Base-by-base conservation (phyloP, 2,888 invertebrate genomes). In the Dryococelus australis region DNA sequence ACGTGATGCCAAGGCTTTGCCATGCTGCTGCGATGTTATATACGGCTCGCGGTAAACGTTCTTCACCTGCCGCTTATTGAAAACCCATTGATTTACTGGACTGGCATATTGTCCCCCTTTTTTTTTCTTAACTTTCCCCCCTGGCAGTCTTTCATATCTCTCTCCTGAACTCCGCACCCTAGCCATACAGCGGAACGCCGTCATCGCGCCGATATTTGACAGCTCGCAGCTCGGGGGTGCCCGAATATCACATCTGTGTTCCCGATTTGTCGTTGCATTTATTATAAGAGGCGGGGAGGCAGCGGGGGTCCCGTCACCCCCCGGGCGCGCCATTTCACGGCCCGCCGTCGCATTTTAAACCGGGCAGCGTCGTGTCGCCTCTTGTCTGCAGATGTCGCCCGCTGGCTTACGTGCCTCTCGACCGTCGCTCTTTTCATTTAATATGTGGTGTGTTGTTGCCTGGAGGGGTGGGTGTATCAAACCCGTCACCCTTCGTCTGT, bases 251-350 rank as follows among this genome's bases (percentile, higher is more conserved):
- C 83, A 83, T 83, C 83, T 79, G 86, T 87, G 86, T 85, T 84
- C 81, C 79, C 86, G 86, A 86, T 80, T 65, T 86, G 86, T 85
- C 83, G 86, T 86, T 84, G 78, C 86, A 85, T 86, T 86, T 84
- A 83, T 83, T 83, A 83, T 83, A 83, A 83, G 26, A 35, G 35
- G 35, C 20, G 20, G 4, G 83, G 28, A 35, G 43, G n/a, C n/a
- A n/a, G n/a, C n/a, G 35, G 83, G 35, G 13, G 16, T 28, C 26
- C 24, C 51, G 26, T n/a, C 85, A 9, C 47, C n/a, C 26, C 85
- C 85, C 51, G 35, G 26, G 20, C 85, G n/a, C 47, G 13, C 47
- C 20, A 65, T n/a, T 65, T 65, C 65, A n/a, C 65, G 65, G 65
- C 65, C 51, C 85, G 12, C 85, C 43, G 4, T 47, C 43, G 43